Evolutionary conservation across 92 coral and sea anemone genomes (phyloP).

Genomic region (Palythoa heliodiscus): DNA sequence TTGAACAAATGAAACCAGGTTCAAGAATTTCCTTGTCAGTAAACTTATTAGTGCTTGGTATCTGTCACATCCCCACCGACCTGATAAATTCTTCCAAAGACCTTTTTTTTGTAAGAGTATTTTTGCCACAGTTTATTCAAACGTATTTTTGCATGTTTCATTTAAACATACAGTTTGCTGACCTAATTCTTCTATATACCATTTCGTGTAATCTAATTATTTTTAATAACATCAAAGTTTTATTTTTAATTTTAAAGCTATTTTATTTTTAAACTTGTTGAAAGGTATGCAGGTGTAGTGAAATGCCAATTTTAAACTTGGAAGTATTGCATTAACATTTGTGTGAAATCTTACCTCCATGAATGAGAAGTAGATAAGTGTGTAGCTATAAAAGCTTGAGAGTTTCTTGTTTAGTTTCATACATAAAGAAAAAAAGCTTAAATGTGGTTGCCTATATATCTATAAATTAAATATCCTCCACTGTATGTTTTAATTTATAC

Average conservation of each 20-base stretch:
- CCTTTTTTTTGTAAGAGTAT: neutral
- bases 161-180: neutral
- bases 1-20: neutral
- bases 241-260: neutral
- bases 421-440: too few relatives aligned
- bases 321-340: neutral
- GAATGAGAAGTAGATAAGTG: neutral
- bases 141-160: neutral
- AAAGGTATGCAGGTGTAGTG: neutral
- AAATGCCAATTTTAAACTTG: neutral
- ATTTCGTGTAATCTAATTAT: neutral
- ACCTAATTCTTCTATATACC: neutral
- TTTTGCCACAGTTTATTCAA: neutral
- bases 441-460: too few relatives aligned
- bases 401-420: neutral
- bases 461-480: too few relatives aligned
- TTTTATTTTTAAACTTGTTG: constrained; percentile 4
- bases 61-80: neutral
- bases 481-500: too few relatives aligned
- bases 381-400: neutral
- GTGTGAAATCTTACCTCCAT: constrained; percentile 1
- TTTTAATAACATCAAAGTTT: neutral
- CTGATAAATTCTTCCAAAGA: neutral
- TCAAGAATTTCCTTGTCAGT: neutral
- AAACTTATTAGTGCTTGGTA: neutral